These are phyloP conservation scores for Schizotus pectinicornis DNA, from an alignment of 2,888 invertebrate genomes.

Conservation along the genomic window DNA sequence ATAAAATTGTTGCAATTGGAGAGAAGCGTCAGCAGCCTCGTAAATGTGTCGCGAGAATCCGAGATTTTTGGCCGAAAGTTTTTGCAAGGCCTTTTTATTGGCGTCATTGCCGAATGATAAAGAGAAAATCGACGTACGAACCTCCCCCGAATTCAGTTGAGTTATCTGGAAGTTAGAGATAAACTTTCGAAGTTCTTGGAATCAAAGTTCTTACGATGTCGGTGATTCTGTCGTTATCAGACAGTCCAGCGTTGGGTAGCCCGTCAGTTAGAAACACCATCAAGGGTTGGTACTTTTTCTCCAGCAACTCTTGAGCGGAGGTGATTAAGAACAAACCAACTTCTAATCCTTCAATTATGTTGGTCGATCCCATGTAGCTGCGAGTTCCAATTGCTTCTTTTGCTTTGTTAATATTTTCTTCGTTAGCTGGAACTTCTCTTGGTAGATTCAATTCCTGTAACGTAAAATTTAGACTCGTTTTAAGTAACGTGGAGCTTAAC, in stretches of 20 bases:
- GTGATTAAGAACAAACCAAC: slow-evolving; percentile 57
- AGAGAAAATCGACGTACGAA: slow-evolving; percentile 63
- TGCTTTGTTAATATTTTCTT: slow-evolving; percentile 66
- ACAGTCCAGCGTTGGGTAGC: slow-evolving; percentile 67
- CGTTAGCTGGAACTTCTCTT: slow-evolving; percentile 62
- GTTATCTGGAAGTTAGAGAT: slow-evolving; percentile 44
- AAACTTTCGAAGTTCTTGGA: no score
- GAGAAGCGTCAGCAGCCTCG: slow-evolving; percentile 71
- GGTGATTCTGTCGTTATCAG: slow-evolving; percentile 62
- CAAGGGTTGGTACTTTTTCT: slow-evolving; percentile 62
- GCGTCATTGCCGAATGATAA: slow-evolving; percentile 76
- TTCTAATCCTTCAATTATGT: slow-evolving; percentile 70
- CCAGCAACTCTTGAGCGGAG: slow-evolving; percentile 34
- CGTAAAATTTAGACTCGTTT: slow-evolving; percentile 1
- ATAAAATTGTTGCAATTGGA: slow-evolving; percentile 72
- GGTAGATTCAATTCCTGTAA: slow-evolving; percentile 52
- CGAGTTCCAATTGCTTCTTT: slow-evolving; percentile 64
- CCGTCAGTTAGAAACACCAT: slow-evolving; percentile 73
- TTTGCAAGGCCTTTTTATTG: slow-evolving; percentile 70
- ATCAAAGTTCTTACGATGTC: slow-evolving; percentile 50
- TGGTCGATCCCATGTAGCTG: slow-evolving; percentile 67
- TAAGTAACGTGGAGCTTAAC: not conserved
- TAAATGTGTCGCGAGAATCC: slow-evolving; percentile 76
- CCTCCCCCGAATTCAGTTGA: slow-evolving; percentile 60
- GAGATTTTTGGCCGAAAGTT: slow-evolving; percentile 68